Base-by-base conservation (phyloP, 92 coral and sea anemone genomes). In the Epizoanthus scotinus region DNA sequence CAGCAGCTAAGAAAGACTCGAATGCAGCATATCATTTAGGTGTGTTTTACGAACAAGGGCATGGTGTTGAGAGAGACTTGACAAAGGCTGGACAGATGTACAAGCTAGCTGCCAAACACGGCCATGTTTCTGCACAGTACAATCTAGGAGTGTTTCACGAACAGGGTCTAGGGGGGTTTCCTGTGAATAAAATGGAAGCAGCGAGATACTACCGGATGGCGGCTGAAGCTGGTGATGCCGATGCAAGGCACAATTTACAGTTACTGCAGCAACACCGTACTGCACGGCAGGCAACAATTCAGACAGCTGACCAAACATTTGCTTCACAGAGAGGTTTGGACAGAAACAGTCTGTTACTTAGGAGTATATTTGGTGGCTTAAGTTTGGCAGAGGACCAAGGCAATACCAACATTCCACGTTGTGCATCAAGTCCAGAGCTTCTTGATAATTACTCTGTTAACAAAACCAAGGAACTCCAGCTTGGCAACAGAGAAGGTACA, bases 121-220 rank as follows among this genome's bases (percentile, higher is more conserved):
- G 99, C 28, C 94, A 94, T 79, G 82, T 90, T 6, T 83, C 94
- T 14, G 98, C 99, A 6, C 99, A 96, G 79, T 93, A 85, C 71
- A 96, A 96, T 72, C 78, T 89, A 57, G 99, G 94, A 9, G 96
- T 96, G 78, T 96, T 96, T 85, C 89, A 93, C 55, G 94, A 96
- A 50, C 92, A 96, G 57, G 99, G 99, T 17, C 73, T 93, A 53
- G 99, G 99, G 26, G 99, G 88, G 25, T 81, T 93, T 42, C 71
- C 77, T 54, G 96, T 93, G 4, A 84, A 96, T 85, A 90, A 91
- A 64, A 72, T 61, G 6, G 98, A 93, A 79, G 99, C 99, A 20
- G 81, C 88, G 47, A 84, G 98, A 25, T 93, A 85, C 82, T 96
- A 96, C 72, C 86, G 91, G 58, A 93, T 94, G 95, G 99, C 99